These are phyloP conservation scores for Cephus cinctus DNA, from an alignment of 1,140 invertebrate genomes.

Conservation along the genomic window DNA sequence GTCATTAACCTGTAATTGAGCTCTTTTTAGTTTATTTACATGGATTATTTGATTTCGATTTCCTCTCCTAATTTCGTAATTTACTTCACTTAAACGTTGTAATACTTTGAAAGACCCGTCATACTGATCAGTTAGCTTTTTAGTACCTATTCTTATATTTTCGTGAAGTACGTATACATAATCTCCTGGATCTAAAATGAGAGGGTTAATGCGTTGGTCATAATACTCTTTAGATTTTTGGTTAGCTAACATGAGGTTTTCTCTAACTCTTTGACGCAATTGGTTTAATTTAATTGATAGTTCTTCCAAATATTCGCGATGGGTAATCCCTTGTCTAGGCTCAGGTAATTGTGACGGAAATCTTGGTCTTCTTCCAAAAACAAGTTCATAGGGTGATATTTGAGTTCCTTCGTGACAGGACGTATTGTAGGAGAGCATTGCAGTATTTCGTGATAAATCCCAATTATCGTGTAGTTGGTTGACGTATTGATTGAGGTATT, in stretches of 20 bases:
- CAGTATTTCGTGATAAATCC: neutral
- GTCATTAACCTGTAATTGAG: too few species aligned
- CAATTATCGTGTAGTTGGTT: neutral
- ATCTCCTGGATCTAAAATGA: neutral
- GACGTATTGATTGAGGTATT: neutral
- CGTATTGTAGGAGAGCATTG: too few species aligned
- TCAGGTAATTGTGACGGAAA: neutral
- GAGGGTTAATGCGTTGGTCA: neutral
- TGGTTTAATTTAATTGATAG: neutral
- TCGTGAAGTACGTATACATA: neutral
- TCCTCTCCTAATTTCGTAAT: too few species aligned
- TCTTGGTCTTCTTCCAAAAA: neutral
- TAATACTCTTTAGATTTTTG: neutral
- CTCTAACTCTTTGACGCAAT: neutral
- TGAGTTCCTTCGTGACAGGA: too few species aligned
- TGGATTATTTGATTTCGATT: too few species aligned
- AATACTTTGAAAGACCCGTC: too few species aligned
- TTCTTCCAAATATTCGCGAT: neutral
- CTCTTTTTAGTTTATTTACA: too few species aligned
- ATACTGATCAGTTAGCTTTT: too few species aligned
- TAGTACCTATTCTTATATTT: too few species aligned
- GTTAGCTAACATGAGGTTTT: neutral
- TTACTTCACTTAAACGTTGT: too few species aligned
- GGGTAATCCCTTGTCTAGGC: neutral
- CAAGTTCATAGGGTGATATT: neutral